A percentile compares a stretch with the other conserved stretches of the same genome.
Conservation (phyloP, 1,140 invertebrate genomes). For the Polyergus mexicanus region DNA sequence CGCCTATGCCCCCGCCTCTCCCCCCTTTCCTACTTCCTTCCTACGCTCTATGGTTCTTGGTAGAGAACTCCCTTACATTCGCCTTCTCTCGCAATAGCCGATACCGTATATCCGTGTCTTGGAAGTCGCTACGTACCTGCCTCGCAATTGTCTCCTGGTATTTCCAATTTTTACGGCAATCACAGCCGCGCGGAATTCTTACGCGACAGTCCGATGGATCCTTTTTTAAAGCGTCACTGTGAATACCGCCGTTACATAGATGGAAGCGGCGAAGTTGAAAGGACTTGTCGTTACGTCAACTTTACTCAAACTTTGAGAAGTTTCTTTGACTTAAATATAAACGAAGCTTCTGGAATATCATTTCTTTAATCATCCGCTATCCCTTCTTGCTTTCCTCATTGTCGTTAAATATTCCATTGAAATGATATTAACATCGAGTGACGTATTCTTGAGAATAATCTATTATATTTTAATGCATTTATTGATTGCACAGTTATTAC, state of each 20-base stretch:
- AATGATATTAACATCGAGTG: slow-evolving; percentile 3
- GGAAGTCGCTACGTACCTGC: slow-evolving; percentile 41
- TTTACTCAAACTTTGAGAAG: not conserved
- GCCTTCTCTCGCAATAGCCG: slow-evolving; percentile 65
- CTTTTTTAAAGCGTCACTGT: not conserved
- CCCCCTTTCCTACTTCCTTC: not conserved
- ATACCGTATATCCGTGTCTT: slow-evolving; percentile 69
- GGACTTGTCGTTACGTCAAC: not conserved
- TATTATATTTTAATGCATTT: slow-evolving; percentile 35
- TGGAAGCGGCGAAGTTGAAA: not conserved
- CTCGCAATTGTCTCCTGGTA: slow-evolving; percentile 59
- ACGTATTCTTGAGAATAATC: not conserved
- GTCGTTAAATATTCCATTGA: slow-evolving; percentile 21
- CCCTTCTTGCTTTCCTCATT: not conserved
- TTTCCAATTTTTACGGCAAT: slow-evolving; percentile 70
- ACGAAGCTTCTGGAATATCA: slow-evolving; percentile 4
- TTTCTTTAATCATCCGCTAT: not conserved
- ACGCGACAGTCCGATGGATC: not conserved
- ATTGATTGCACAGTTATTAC: slow-evolving; percentile 25
- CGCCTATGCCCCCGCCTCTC: slow-evolving; percentile 56
- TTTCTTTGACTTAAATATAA: not conserved
- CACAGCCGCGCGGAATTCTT: slow-evolving; percentile 28
- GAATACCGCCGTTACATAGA: not conserved
- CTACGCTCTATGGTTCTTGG: slow-evolving; percentile 41
- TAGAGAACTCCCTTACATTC: slow-evolving; percentile 35